Percentiles rank a stretch among this genome's conserved stretches.
phyloP scores from a whole-genome alignment of 2,888 invertebrate species.

The Candidula unifasciata region DNA sequence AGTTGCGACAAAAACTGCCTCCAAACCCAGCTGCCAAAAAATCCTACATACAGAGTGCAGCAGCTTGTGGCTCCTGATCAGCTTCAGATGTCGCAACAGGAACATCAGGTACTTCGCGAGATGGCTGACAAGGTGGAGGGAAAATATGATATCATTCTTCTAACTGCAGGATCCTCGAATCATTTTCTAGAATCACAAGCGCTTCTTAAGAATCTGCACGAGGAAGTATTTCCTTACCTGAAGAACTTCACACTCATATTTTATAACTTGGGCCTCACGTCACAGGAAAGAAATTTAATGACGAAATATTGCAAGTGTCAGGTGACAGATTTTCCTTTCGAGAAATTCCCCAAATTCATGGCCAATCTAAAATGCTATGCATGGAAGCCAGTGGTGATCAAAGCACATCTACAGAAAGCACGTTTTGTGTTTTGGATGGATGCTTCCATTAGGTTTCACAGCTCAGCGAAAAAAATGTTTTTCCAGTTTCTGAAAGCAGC shows the following conservation, averaged over 20 bases:
- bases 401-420: conserved; percentile 19
- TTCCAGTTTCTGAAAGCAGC: not conserved
- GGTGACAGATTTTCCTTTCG: conserved; percentile 45
- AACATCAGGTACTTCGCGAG: conserved; percentile 5
- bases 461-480: not conserved
- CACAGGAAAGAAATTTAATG: conserved; percentile 15
- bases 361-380: conserved; percentile 30
- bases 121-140: conserved; percentile 34
- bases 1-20: conserved; percentile 43
- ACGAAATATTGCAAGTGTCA: conserved; percentile 39
- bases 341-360: conserved; percentile 39
- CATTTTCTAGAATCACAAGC: conserved; percentile 50
- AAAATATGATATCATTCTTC: conserved; percentile 43
- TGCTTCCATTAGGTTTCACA: conserved; percentile 41
- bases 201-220: conserved; percentile 41
- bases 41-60: not conserved
- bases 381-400: conserved; percentile 49
- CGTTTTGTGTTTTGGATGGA: conserved; percentile 45
- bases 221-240: conserved; percentile 40
- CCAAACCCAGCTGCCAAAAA: conserved; percentile 8
- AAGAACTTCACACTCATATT: conserved; percentile 38
- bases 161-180: conserved; percentile 51
- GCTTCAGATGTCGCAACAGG: not conserved
- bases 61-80: conserved; percentile 20
- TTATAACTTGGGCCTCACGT: conserved; percentile 39